These are phyloP conservation scores for Drosophila lacteicornis DNA, from an alignment of 1,140 invertebrate species.

Conservation along the genomic window DNA sequence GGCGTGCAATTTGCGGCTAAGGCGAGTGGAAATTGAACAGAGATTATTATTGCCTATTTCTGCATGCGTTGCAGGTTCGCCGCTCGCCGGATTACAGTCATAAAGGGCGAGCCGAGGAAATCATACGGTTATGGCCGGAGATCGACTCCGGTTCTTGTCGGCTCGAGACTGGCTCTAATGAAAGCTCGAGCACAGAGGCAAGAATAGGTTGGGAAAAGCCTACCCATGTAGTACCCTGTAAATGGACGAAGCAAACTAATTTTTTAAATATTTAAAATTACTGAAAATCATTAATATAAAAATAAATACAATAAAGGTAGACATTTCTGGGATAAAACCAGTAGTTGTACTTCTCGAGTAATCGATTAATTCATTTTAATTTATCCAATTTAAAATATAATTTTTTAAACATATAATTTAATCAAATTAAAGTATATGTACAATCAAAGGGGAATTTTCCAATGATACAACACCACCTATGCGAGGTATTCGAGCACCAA, in stretches of 20 bases:
- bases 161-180: slow-evolving; percentile 42
- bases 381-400: background rate
- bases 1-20: slow-evolving; percentile 74
- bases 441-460: too few species aligned
- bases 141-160: background rate
- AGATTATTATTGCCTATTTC: slow-evolving; percentile 80
- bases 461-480: background rate
- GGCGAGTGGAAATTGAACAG: slow-evolving; percentile 69
- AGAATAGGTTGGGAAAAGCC: background rate
- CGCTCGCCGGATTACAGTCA: slow-evolving; percentile 58
- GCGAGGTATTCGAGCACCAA: slow-evolving; percentile 25
- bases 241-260: background rate
- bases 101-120: slow-evolving; percentile 59
- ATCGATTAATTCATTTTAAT: background rate
- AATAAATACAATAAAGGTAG: background rate
- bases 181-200: slow-evolving; percentile 41
- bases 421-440: background rate
- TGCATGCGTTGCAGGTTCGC: slow-evolving; percentile 70
- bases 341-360: too few species aligned
- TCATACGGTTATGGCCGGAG: slow-evolving; percentile 26
- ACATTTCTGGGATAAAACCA: background rate
- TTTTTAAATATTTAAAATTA: background rate
- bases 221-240: slow-evolving; percentile 6
- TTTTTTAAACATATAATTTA: background rate
- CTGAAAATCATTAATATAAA: background rate